Base-by-base conservation (phyloP, 2,797 vertebrate genomes). In the Microctenopoma stevenorrisi region DNA sequence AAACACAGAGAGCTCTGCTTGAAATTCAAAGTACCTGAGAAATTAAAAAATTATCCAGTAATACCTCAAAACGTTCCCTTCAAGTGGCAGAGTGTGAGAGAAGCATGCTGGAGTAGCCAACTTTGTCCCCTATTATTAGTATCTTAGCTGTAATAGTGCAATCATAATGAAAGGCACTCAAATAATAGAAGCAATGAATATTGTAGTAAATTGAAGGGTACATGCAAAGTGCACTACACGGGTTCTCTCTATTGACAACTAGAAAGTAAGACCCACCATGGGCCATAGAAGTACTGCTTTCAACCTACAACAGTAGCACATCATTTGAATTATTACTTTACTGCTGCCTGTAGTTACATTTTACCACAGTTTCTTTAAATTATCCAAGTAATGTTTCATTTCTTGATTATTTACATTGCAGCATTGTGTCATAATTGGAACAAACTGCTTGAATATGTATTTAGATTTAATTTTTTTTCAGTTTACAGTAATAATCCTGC, bases 161-260 rank as follows among this genome's bases (percentile, higher is more conserved):
- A 14, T 55, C 25, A 44, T 33, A 44, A 55, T 47, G 15, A 68
- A 78, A 33, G 51, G 16, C 11, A 38, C 49, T 42, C 14, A 15
- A 65, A 9, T 51, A 16, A 48, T 13, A 60, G 50, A 35, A 43
- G 35, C 25, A 68, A 18, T 11, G 15, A 68, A 38, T 42, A 60
- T 9, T 55, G 43, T 12, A 50, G 48, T 37, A 68, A 55, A 56
- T 58, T 25, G 69, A 54, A 74, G 40, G 35, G 25, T 40, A 35
- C 10, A 26, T 56, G 37, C 52, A 35, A 73, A 82, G 55, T 44
- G 49, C 26, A 35, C 40, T 56, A 63, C 48, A 74, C 52, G 30
- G 30, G 15, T 54, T 28, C 18, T 38, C 22, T 68, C n/a, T 22
- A 40, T 25, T 55, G 22, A 57, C 42, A 58, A 40, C 37, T 13